These are phyloP conservation scores for Agriopis leucophaearia DNA, from an alignment of 2,888 invertebrate species.

Conservation along the genomic window DNA sequence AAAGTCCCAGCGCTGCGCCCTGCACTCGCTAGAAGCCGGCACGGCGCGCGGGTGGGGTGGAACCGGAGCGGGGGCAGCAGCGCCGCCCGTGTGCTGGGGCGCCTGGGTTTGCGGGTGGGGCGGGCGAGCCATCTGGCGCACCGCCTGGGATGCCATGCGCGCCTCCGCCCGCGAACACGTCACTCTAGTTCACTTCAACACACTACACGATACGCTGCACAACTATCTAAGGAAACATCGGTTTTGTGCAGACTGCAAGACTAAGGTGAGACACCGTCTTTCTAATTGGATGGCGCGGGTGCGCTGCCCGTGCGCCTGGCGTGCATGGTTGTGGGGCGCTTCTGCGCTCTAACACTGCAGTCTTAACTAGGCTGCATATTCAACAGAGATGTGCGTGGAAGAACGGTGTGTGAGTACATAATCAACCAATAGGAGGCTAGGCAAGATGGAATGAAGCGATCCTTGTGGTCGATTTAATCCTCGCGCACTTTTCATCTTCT, in stretches of 20 bases:
- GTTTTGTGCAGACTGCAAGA: conserved; percentile 97
- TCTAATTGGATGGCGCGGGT: no score
- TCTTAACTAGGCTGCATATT: no score
- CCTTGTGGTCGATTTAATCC: no score
- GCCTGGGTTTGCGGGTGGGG: conserved; percentile 90
- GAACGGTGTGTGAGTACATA: no score
- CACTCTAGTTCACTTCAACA: conserved; percentile 94
- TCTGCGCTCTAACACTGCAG: no score
- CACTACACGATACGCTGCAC: conserved; percentile 94
- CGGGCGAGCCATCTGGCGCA: conserved; percentile 90
- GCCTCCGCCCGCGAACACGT: conserved; percentile 93
- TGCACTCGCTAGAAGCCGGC: conserved; percentile 96
- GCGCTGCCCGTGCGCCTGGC: no score
- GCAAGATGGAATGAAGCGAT: no score
- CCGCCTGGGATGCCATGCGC: conserved; percentile 95
- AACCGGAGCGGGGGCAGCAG: conserved; percentile 84
- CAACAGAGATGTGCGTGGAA: no score
- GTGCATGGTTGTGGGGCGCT: no score
- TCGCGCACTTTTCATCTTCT: no score
- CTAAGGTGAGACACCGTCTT: conserved; percentile 89
- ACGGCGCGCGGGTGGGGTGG: conserved; percentile 90
- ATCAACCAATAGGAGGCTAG: no score
- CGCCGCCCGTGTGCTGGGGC: conserved; percentile 91
- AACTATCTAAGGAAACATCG: conserved; percentile 96
- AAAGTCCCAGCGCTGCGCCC: conserved; percentile 94